Conservation (phyloP, 2,113 vertebrate genomes). For the Bothrops jararaca region DNA sequence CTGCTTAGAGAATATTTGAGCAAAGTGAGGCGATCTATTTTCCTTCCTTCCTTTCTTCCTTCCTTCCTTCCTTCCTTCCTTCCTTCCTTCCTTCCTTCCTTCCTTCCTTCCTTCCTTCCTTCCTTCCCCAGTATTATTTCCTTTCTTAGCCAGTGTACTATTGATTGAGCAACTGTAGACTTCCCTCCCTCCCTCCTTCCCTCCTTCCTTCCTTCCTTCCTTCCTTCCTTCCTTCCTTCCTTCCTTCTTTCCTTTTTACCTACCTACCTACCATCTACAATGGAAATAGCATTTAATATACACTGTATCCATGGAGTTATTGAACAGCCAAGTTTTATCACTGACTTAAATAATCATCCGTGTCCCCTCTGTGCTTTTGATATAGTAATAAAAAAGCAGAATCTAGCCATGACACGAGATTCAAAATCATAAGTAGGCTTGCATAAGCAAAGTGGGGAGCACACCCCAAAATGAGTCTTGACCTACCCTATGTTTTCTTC, state of each 20-base stretch:
- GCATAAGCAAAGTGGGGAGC: background rate
- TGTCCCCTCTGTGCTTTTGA: background rate
- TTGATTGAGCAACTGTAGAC: too few species aligned
- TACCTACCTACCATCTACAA: too few species aligned
- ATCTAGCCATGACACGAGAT: background rate
- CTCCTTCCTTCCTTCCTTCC: too few species aligned
- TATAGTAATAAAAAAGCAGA: background rate
- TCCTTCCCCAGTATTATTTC: too few species aligned
- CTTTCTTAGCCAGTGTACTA: too few species aligned
- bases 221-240: rapidly evolving
- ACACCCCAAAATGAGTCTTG: background rate
- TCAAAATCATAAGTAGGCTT: background rate
- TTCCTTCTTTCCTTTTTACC: too few species aligned
- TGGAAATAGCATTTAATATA: background rate
- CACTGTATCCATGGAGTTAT: background rate
- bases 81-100: too few species aligned
- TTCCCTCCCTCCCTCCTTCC: too few species aligned
- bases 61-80: too few species aligned
- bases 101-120: too few species aligned
- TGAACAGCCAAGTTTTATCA: background rate
- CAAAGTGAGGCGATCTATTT: background rate
- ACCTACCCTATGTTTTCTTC: background rate
- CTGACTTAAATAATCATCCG: background rate
- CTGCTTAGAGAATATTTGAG: background rate
- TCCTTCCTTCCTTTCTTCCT: background rate